Evolutionary conservation across 1,140 invertebrate species (phyloP).

Genomic region (Ceratina japonica): DNA sequence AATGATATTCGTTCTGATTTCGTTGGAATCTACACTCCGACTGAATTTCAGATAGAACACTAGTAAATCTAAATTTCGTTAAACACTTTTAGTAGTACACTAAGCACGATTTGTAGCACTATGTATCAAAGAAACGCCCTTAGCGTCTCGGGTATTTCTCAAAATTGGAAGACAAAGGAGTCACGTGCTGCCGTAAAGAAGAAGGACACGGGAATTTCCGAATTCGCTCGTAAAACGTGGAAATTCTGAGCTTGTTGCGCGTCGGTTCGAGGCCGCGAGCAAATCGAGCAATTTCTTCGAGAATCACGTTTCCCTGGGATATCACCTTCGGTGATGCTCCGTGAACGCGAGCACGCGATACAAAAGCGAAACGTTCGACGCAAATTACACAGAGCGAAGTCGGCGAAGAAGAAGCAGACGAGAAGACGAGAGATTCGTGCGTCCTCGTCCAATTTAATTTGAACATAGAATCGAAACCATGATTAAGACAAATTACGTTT

Average conservation of each 20-base stretch:
- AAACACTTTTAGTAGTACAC: too few species aligned
- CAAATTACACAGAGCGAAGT: conserved; percentile 14
- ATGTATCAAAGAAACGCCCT: not conserved
- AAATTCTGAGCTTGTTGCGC: conserved; percentile 23
- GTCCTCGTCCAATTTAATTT: too few species aligned
- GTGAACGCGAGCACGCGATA: not conserved
- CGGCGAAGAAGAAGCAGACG: not conserved
- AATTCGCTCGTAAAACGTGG: conserved; percentile 49
- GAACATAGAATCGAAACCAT: too few species aligned
- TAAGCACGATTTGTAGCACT: too few species aligned
- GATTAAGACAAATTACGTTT: too few species aligned
- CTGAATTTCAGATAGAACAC: too few species aligned
- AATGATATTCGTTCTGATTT: not conserved
- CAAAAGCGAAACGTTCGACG: not conserved
- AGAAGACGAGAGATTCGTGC: not conserved
- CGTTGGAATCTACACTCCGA: too few species aligned
- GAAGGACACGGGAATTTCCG: conserved; percentile 13
- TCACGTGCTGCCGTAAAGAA: conserved; percentile 1
- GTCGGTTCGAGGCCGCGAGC: not conserved
- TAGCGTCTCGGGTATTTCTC: too few species aligned
- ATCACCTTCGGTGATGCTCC: not conserved
- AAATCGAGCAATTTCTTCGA: conserved; percentile 37
- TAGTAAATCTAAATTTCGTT: too few species aligned
- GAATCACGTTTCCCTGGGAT: conserved; percentile 19
- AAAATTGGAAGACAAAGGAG: not conserved